These are phyloP conservation scores for Uropetala carovei DNA, from an alignment of 2,888 invertebrate genomes.

Conservation along the genomic window DNA sequence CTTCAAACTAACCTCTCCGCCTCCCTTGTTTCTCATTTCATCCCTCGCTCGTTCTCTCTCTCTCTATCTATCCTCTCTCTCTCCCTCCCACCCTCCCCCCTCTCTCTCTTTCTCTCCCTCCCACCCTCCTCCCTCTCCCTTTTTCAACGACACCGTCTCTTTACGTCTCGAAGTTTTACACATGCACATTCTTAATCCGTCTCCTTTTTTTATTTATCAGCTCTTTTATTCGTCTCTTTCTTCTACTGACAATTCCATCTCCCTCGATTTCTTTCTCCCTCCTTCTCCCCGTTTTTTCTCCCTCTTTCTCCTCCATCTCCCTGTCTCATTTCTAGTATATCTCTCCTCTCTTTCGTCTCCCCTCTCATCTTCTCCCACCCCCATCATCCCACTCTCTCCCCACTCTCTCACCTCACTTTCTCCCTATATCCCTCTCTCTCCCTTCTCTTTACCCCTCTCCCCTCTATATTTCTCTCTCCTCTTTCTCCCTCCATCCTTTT, in stretches of 20 bases:
- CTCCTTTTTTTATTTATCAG: not conserved
- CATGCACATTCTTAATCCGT: not conserved
- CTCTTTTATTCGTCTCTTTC: not conserved
- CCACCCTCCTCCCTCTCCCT: not conserved
- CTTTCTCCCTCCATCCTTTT: not conserved
- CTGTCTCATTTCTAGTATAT: too few species aligned
- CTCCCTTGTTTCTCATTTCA: constrained; percentile 26
- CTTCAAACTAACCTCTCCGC: constrained; percentile 49
- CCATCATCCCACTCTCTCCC: too few species aligned
- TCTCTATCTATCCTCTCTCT: not conserved
- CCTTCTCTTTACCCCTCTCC: not conserved
- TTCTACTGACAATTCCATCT: not conserved
- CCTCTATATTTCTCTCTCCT: too few species aligned
- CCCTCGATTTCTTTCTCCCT: not conserved
- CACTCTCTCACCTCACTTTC: too few species aligned
- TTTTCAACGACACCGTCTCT: not conserved
- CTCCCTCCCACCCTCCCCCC: too few species aligned
- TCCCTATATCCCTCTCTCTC: too few species aligned
- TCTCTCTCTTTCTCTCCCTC: not conserved
- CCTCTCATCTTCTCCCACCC: too few species aligned
- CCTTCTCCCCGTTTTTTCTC: not conserved
- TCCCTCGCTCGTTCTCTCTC: not conserved
- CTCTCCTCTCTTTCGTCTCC: not conserved
- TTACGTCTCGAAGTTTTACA: not conserved
- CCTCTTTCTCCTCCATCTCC: too few species aligned